These are phyloP conservation scores for Pachydiplax longipennis DNA, from an alignment of 2,888 invertebrate species.

Conservation along the genomic window DNA sequence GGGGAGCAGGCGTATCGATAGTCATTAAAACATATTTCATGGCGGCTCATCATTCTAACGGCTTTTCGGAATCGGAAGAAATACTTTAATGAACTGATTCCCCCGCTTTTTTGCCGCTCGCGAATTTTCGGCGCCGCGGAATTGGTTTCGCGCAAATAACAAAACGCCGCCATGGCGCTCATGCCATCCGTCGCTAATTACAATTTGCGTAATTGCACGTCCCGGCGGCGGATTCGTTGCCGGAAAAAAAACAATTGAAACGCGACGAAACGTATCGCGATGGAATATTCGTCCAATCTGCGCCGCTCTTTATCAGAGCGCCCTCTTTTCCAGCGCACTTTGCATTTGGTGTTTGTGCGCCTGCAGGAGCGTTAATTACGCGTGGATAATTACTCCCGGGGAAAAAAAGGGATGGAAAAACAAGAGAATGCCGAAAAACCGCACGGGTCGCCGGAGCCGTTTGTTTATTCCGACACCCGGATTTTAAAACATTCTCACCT, in stretches of 20 bases:
- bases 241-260: background rate
- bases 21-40: no score
- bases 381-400: constrained; percentile 10
- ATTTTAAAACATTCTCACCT: background rate
- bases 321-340: background rate
- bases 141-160: background rate
- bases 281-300: background rate
- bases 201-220: background rate
- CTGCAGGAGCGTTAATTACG: background rate
- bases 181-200: background rate
- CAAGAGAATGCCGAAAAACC: background rate
- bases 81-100: background rate
- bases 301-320: background rate
- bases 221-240: background rate
- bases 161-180: background rate
- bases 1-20: no score
- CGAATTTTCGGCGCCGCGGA: background rate
- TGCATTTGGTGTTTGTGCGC: background rate
- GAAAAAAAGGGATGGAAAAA: background rate
- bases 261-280: background rate
- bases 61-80: background rate
- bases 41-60: background rate
- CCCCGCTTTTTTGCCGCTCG: background rate
- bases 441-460: background rate
- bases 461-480: constrained; percentile 22